Base-by-base conservation (phyloP, 2,113 vertebrate genomes). In the Labeo rohita region DNA sequence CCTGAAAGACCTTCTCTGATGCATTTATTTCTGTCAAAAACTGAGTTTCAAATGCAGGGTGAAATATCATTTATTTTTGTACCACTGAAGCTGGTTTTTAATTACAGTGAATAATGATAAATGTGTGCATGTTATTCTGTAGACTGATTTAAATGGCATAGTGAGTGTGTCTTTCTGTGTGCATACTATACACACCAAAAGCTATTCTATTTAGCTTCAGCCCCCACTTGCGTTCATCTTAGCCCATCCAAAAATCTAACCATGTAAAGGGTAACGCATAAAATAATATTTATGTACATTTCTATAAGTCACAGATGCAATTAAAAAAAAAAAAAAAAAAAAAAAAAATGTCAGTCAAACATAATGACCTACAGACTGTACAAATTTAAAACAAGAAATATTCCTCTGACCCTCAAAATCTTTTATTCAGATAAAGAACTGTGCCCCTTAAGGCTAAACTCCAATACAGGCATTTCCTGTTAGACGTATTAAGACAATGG, bases 1-100 rank as follows among this genome's bases (percentile, higher is more conserved):
- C 12, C 72, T 75, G n/a, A 75, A 49, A 77, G 75, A 18, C 50
- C 49, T 75, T 50, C 47, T 15, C 3, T 45, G 36, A 45, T 23
- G 21, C 39, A 47, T 80, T 28, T 18, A 45, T 45, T 80, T 80
- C 78, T 80, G 56, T 63, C 16, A 56, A 78, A 56, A 78, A 36
- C 8, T 4, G 0, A 8, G 21, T 74, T 66, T 66, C 63, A 66
- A 34, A 66, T 66, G 18, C 70, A 50, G n/a, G 12, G 8, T 28
- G 6, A 23, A 75, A 75, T 23, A n/a, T 47, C 70, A 45, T 47
- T 73, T 73, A 12, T 66, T 66, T 66, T 66, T 66, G n/a, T 73
- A 45, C 18, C 21, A 15, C n/a, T 49, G n/a, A 15, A 23, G 45
- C 45, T 49, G 21, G 72, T 49, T 45, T 11, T 45, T 49, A 74